A percentile compares a stretch with the other conserved stretches of the same genome.
These are phyloP conservation scores for Aeoliscus strigatus DNA, from an alignment of 2,797 vertebrate genomes.

Conservation along the genomic window DNA sequence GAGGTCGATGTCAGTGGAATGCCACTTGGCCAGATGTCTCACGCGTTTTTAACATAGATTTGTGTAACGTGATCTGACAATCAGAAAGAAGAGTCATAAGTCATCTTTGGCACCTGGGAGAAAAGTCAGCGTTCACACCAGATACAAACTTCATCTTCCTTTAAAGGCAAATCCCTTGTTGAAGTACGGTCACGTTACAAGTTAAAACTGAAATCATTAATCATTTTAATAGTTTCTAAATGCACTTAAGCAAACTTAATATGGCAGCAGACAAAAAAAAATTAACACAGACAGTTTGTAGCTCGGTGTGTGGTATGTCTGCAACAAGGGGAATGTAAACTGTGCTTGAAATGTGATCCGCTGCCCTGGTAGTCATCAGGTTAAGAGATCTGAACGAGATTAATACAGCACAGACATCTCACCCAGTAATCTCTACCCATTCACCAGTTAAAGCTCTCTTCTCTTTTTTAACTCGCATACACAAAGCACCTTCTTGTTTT, in stretches of 20 bases:
- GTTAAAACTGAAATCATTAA: too few species aligned
- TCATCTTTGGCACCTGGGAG: not conserved
- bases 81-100: constrained; percentile 1
- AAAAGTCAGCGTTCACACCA: not conserved
- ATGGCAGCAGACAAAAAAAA: not conserved
- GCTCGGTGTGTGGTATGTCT: constrained; percentile 51
- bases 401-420: constrained; percentile 1
- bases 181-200: too few species aligned
- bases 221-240: too few species aligned
- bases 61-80: constrained; percentile 7
- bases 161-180: too few species aligned
- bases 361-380: constrained; percentile 28
- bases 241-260: not conserved
- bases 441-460: constrained; percentile 7
- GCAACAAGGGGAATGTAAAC: constrained; percentile 58
- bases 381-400: constrained; percentile 39
- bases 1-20: constrained; percentile 54
- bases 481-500: not conserved
- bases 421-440: not conserved
- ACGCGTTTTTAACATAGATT: constrained; percentile 12
- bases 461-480: not conserved
- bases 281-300: not conserved
- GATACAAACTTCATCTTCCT: not conserved
- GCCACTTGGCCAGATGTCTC: constrained; percentile 42
- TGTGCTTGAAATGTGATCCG: constrained; percentile 51